These are phyloP conservation scores for Cantharis rustica DNA, from an alignment of 2,888 invertebrate genomes.

Conservation along the genomic window DNA sequence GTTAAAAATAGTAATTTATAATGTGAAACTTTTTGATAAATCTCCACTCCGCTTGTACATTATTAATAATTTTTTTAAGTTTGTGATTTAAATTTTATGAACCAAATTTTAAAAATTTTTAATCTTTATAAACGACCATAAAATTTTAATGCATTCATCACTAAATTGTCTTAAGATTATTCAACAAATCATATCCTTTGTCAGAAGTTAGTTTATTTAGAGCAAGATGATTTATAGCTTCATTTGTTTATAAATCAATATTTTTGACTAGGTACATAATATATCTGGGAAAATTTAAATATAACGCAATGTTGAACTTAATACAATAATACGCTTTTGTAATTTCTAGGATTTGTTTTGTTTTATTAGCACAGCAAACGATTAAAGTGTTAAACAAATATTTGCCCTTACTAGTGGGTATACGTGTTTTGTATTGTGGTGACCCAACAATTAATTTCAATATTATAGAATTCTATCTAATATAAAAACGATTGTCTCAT, in stretches of 20 bases:
- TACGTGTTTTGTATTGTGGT: not conserved
- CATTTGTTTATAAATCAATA: not conserved
- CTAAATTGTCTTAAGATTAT: not conserved
- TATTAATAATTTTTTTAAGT: not conserved
- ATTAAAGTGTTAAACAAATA: not conserved
- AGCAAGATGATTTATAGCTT: not conserved
- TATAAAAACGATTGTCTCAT: too few relatives aligned
- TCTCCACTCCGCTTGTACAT: not conserved
- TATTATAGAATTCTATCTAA: too few relatives aligned
- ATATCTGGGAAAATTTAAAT: not conserved
- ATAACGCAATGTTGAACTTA: not conserved
- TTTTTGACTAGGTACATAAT: not conserved
- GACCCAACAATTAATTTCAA: too few relatives aligned
- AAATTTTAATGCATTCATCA: not conserved
- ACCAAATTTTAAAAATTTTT: not conserved
- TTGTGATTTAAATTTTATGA: not conserved
- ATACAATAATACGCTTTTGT: not conserved
- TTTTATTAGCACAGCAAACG: not conserved
- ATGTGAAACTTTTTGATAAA: not conserved
- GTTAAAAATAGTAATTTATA: slow-evolving; percentile 34
- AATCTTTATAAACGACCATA: not conserved
- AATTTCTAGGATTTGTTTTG: not conserved
- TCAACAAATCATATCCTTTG: not conserved
- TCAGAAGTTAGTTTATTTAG: not conserved
- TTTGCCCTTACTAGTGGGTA: not conserved